A percentile compares a stretch with the other conserved stretches of the same genome.
These are phyloP conservation scores for Lydus trimaculatus DNA, from an alignment of 2,888 invertebrate genomes.

Conservation along the genomic window DNA sequence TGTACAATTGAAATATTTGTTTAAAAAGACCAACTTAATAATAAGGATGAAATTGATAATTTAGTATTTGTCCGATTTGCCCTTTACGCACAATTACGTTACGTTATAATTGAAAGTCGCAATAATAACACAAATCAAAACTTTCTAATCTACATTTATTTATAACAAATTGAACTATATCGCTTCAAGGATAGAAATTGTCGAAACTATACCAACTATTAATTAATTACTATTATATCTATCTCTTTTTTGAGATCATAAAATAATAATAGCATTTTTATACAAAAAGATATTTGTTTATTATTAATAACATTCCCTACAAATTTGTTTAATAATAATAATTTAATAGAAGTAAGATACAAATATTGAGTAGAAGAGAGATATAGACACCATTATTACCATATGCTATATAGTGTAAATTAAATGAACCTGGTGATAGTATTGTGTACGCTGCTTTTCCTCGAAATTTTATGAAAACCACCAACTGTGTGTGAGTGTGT, in stretches of 20 bases:
- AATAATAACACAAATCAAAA: neutral
- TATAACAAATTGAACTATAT: conserved; percentile 20
- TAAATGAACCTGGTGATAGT: conserved; percentile 34
- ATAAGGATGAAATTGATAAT: no score
- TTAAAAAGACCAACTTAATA: no score
- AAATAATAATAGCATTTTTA: neutral
- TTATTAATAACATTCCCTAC: neutral
- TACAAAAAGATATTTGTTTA: neutral
- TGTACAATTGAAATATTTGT: no score
- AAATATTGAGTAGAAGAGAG: conserved; percentile 10
- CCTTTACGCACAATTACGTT: neutral
- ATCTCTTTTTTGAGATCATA: no score
- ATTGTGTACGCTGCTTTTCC: conserved; percentile 29
- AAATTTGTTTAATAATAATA: conserved; percentile 13
- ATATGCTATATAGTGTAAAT: conserved; percentile 32
- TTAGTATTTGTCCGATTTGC: no score
- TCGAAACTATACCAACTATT: no score
- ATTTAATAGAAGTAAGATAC: conserved; percentile 17
- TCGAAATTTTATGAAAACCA: conserved; percentile 32
- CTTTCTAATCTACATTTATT: conserved; percentile 1
- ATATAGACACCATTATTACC: conserved; percentile 25
- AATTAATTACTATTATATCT: no score
- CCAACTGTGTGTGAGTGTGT: conserved; percentile 19
- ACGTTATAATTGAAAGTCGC: neutral
- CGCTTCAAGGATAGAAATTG: conserved; percentile 30